phyloP scores from a whole-genome alignment of 2,888 invertebrate genomes.

The Suillia variegata region DNA sequence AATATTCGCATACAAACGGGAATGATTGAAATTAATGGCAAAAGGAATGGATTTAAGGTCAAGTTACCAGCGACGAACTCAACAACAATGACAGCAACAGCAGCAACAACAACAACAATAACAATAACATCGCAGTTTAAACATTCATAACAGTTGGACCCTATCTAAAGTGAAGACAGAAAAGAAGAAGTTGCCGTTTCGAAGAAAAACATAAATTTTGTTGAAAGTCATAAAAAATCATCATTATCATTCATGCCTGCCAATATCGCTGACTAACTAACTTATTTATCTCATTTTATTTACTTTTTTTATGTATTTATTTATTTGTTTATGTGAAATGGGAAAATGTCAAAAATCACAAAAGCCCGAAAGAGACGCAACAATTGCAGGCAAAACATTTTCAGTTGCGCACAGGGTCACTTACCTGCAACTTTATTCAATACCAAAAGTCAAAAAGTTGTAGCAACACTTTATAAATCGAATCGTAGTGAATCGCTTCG shows the following conservation, averaged over 20 bases:
- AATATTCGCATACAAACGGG: neutral
- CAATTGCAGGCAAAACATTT: neutral
- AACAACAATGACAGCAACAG: constrained; percentile 11
- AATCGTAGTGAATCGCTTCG: neutral
- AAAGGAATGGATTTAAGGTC: constrained; percentile 1
- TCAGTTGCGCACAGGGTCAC: neutral
- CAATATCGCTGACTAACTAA: too few species aligned
- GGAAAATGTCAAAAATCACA: neutral
- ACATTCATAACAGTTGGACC: too few species aligned
- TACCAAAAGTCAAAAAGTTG: neutral
- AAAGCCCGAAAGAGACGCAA: too few species aligned
- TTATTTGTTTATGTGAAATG: neutral
- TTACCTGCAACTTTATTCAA: neutral
- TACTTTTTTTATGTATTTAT: too few species aligned
- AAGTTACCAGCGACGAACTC: constrained; percentile 4
- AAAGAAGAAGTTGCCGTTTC: too few species aligned
- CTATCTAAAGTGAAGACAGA: too few species aligned
- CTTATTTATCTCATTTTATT: too few species aligned
- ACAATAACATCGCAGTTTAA: too few species aligned
- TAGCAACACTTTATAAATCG: constrained; percentile 2
- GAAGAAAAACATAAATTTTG: too few species aligned
- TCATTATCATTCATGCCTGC: too few species aligned
- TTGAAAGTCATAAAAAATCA: too few species aligned
- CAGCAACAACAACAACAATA: neutral
- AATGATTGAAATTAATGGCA: neutral